Conservation (phyloP, 1,140 invertebrate genomes). For the Nebria ingens region DNA sequence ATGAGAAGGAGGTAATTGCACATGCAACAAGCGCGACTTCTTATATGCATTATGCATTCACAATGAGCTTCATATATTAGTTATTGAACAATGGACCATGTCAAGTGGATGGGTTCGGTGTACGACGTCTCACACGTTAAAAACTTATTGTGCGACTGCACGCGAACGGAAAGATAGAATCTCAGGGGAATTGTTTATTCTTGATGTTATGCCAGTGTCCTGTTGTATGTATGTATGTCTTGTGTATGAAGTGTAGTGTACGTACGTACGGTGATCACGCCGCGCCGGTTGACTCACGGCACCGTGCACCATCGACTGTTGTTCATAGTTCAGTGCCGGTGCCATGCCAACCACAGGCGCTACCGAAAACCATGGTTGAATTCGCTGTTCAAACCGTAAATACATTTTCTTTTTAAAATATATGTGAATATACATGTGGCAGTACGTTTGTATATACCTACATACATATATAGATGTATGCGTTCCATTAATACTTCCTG, state of each 20-base stretch:
- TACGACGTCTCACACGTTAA: background rate
- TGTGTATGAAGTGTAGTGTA: too few species aligned
- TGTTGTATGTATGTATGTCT: too few species aligned
- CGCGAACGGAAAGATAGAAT: conserved; percentile 23
- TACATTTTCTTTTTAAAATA: background rate
- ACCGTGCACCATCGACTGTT: background rate
- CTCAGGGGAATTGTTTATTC: conserved; percentile 24
- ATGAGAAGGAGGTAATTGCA: conserved; percentile 10
- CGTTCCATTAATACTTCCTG: too few species aligned
- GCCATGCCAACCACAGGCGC: background rate
- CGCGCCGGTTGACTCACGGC: background rate
- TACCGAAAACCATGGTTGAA: background rate
- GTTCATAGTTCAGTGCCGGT: background rate
- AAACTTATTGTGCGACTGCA: conserved; percentile 17
- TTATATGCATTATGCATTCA: conserved; percentile 13
- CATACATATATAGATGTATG: too few species aligned
- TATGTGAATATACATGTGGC: too few species aligned
- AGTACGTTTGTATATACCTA: too few species aligned
- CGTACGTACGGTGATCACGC: too few species aligned
- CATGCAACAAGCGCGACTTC: background rate
- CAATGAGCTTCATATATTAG: conserved; percentile 11
- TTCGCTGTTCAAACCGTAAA: background rate
- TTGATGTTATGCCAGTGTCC: conserved; percentile 22
- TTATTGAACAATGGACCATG: conserved; percentile 9
- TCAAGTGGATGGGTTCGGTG: background rate